phyloP scores from a whole-genome alignment of 2,113 vertebrate genomes.

The Leucopsar rothschildi region DNA sequence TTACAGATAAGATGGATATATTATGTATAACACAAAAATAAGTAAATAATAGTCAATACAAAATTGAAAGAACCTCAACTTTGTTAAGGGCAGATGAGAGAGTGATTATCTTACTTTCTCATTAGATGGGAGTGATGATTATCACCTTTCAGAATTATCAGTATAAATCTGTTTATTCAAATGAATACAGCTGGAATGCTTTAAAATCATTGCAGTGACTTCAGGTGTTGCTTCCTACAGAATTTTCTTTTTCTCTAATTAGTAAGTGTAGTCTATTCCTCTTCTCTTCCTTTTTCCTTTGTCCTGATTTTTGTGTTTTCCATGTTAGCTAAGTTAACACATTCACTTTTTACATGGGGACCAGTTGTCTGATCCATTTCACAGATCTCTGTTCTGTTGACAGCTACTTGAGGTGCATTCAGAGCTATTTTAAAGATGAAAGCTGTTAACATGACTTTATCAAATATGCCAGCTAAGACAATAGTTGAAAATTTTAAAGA shows the following conservation, averaged over 20 bases:
- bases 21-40: background rate
- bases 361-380: constrained; percentile 55
- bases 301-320: background rate
- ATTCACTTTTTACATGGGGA: constrained; percentile 40
- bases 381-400: constrained; percentile 50
- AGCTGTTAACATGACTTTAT: constrained; percentile 54
- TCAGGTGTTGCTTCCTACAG: background rate
- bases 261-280: background rate
- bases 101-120: background rate
- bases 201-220: background rate
- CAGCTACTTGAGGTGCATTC: constrained; percentile 66
- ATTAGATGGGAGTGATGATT: background rate
- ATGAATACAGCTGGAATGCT: background rate
- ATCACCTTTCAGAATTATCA: background rate
- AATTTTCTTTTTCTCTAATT: background rate
- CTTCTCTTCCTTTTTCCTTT: background rate
- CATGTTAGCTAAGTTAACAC: constrained; percentile 41
- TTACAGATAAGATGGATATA: background rate
- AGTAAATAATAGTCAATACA: background rate
- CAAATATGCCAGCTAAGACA: constrained; percentile 44
- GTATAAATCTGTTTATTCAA: background rate
- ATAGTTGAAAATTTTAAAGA: constrained; percentile 4
- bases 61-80: background rate
- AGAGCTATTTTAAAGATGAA: constrained; percentile 69
- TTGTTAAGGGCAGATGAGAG: background rate